Evolutionary conservation across 35 echinoderm and acorn worm species (phyloP), one percentile per base, ranked within the genome.

Genomic region (Patiria miniata): DNA sequence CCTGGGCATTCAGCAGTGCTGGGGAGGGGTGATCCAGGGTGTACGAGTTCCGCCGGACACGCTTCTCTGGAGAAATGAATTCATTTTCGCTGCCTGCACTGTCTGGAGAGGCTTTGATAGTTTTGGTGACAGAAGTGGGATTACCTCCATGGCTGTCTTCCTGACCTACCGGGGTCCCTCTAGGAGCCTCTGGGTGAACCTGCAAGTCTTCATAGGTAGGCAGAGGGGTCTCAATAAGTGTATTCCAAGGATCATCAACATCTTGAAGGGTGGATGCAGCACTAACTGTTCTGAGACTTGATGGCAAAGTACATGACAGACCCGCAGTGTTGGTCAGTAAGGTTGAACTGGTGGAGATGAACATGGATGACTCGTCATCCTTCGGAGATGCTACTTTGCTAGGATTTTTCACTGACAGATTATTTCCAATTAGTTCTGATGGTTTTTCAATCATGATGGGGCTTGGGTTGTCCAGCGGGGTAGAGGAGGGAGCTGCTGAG

Each of bases 1-100:
- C 84, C 83, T 98, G 85, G 15, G 95, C 95, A 85, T 91, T 89
- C 1, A 98, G 77, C 4, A 98, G 68, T 0, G 95, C 95, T 14
- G 95, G 95, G 15, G 95, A 98, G 1, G 95, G 92, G 26, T 88
- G 77, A 61, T 98, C 92, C 50, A 98, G 47, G 37, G 95, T 98
- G 81, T 98, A 98, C 0, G 95, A 98, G 21, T 87, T 88, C 39
- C 87, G 82, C 4, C 95, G 79, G 19, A 93, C 84, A 37, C 83
- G 91, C 50, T 86, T 85, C 42, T 79, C 9, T 29, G 95, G 91
- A 1, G 95, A 89, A 40, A 47, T 32, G 26, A 82, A 57, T 21
- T 53, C 80, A 82, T 4, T 52, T 17, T 39, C 68, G 19, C 16
- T 37, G 42, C 40, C 36, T 51, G 18, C 32, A 5, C 23, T 51